phyloP scores from a whole-genome alignment of 1,140 invertebrate species.

The Pentalonia nigronervosa region DNA sequence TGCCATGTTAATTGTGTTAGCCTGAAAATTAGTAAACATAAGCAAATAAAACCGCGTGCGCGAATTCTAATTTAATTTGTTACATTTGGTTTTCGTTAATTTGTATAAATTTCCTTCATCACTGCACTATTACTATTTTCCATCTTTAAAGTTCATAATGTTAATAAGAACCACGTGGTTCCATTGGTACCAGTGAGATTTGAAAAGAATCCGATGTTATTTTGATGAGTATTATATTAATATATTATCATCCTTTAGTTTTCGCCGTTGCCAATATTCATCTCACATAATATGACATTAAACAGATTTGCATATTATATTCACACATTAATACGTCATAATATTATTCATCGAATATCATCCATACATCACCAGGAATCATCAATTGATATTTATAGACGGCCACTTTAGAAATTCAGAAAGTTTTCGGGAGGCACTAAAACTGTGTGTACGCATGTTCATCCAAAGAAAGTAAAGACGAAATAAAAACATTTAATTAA shows the following conservation, averaged over 20 bases:
- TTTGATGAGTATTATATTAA: neutral
- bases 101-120: neutral
- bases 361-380: neutral
- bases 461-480: too few species aligned
- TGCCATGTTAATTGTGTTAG: neutral
- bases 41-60: conserved; percentile 2
- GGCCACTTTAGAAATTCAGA: too few species aligned
- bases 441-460: too few species aligned
- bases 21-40: conserved; percentile 21
- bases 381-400: too few species aligned
- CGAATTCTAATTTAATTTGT: conserved; percentile 15
- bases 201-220: neutral
- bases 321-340: neutral
- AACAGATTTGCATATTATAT: neutral
- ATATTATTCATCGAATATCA: neutral
- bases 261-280: neutral
- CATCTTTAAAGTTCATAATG: neutral
- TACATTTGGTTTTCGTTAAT: conserved; percentile 36
- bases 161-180: neutral
- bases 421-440: too few species aligned
- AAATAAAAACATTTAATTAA: too few species aligned
- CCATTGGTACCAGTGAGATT: neutral
- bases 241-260: neutral
- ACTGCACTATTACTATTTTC: neutral
- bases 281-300: neutral